phyloP scores from a whole-genome alignment of 2,113 vertebrate species.

The Leuciscus idus region DNA sequence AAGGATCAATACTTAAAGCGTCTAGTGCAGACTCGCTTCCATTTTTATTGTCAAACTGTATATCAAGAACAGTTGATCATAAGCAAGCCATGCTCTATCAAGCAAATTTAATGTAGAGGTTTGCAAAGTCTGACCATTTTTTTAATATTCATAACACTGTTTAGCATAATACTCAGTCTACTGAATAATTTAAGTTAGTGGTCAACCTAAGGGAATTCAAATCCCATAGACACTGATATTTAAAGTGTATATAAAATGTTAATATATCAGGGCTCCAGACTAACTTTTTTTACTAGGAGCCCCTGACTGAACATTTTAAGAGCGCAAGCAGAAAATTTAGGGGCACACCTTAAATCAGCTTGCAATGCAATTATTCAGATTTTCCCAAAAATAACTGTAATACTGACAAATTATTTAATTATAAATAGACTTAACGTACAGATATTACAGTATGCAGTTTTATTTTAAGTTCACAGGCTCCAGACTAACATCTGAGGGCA shows the following conservation, averaged over 20 bases:
- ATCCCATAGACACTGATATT: not conserved
- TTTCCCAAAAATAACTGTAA: no score
- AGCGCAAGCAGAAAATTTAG: no score
- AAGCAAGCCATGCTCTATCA: not conserved
- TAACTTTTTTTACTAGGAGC: no score
- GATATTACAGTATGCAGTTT: no score
- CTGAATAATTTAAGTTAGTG: not conserved
- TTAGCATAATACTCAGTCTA: not conserved
- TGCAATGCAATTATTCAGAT: no score
- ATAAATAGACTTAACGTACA: no score
- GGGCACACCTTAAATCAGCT: no score
- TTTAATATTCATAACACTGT: not conserved
- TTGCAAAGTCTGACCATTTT: not conserved
- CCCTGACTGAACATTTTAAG: no score
- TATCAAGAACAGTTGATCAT: constrained; percentile 19
- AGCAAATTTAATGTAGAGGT: not conserved
- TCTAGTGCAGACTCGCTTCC: not conserved
- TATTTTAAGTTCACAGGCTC: no score
- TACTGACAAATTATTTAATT: no score
- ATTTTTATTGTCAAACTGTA: constrained; percentile 3
- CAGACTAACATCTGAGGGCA: no score
- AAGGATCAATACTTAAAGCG: constrained; percentile 44
- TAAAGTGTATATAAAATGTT: not conserved
- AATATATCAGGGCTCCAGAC: no score
- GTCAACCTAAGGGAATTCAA: not conserved